These are phyloP conservation scores for Sebastes vulpes DNA, from an alignment of 2,797 vertebrate species.

Conservation along the genomic window DNA sequence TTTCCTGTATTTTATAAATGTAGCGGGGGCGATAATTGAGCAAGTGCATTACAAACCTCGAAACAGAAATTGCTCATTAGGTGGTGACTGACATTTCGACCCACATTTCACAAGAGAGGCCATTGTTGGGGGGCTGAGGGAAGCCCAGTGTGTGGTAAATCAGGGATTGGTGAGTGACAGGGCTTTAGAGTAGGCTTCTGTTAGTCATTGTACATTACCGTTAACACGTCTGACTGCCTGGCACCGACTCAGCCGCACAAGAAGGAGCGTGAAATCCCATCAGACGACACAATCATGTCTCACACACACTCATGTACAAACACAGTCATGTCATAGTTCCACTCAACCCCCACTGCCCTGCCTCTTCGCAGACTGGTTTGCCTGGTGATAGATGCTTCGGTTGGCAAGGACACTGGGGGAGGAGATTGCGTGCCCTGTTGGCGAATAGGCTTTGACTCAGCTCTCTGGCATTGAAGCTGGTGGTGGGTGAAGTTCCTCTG, in stretches of 20 bases:
- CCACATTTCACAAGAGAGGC: conserved; percentile 53
- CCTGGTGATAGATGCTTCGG: conserved; percentile 39
- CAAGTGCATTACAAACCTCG: not conserved
- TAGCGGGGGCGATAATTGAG: not conserved
- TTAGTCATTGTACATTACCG: conserved; percentile 58
- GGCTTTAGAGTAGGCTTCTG: conserved; percentile 29
- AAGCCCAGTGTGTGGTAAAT: conserved; percentile 55
- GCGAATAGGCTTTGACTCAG: conserved; percentile 59
- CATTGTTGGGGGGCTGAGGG: conserved; percentile 28
- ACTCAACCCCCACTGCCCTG: not conserved
- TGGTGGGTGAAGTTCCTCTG: conserved; percentile 22
- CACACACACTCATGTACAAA: conserved; percentile 21
- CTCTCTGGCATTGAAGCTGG: conserved; percentile 28
- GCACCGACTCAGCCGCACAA: conserved; percentile 6
- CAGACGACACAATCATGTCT: conserved; percentile 27
- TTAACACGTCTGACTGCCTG: conserved; percentile 37
- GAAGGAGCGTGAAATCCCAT: conserved; percentile 49
- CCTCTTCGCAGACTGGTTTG: conserved; percentile 16
- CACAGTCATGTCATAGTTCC: conserved; percentile 1
- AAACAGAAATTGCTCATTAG: conserved; percentile 34
- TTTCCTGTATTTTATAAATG: conserved; percentile 24
- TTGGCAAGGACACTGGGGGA: conserved; percentile 25
- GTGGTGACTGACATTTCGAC: conserved; percentile 17
- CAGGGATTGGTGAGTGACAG: conserved; percentile 34
- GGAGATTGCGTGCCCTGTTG: conserved; percentile 13